Evolutionary conservation across 2,113 vertebrate species (phyloP).

Genomic region (Chascanopsetta lugubris): DNA sequence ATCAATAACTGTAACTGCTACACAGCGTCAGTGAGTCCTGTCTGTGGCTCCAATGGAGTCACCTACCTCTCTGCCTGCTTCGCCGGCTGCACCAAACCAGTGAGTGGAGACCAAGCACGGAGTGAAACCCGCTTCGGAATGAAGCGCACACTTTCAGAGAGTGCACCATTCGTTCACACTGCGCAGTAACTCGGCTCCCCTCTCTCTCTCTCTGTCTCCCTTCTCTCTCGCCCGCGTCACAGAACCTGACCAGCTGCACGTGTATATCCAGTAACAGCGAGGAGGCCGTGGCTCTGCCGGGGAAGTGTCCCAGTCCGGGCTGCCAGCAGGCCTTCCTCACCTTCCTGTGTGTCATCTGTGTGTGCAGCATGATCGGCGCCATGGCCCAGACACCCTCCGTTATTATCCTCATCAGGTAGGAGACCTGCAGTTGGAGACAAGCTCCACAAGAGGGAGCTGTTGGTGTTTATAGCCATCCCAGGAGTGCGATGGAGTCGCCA

Average conservation of each 20-base stretch:
- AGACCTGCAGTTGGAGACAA: not conserved
- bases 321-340: conserved; percentile 81
- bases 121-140: not conserved
- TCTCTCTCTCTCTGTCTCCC: conserved; percentile 9
- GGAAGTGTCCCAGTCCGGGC: conserved; percentile 79
- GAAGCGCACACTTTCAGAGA: not conserved
- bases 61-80: conserved; percentile 84
- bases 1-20: conserved; percentile 80
- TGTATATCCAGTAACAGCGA: conserved; percentile 73
- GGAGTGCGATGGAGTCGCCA: not conserved
- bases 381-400: conserved; percentile 83
- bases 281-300: conserved; percentile 74
- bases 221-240: too few relatives aligned
- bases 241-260: conserved; percentile 79
- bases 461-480: not conserved
- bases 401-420: conserved; percentile 81
- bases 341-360: conserved; percentile 81
- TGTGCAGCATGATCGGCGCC: conserved; percentile 82
- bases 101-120: conserved; percentile 52
- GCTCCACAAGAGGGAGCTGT: conserved; percentile 58
- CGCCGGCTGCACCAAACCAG: conserved; percentile 80
- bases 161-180: not conserved
- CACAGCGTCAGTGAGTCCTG: conserved; percentile 79
- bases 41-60: conserved; percentile 81
- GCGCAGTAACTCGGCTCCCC: not conserved